phyloP scores from a whole-genome alignment of 2,113 vertebrate genomes.

The Podiceps cristatus region DNA sequence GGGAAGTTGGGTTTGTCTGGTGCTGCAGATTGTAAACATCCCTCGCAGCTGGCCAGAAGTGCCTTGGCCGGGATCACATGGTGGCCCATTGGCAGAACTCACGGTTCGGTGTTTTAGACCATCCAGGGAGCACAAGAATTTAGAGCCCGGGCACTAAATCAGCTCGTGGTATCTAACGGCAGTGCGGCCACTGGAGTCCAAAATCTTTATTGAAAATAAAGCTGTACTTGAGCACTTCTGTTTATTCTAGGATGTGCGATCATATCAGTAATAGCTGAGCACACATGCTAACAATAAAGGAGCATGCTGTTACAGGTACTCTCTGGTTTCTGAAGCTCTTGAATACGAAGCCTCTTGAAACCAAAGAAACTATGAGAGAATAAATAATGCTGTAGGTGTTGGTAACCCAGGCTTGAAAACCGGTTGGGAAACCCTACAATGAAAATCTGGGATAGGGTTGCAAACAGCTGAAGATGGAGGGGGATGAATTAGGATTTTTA shows the following conservation, averaged over 20 bases:
- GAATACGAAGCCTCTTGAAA: neutral
- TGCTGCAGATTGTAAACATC: neutral
- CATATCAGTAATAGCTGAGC: neutral
- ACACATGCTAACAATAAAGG: neutral
- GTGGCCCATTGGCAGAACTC: neutral
- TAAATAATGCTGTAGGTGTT: neutral
- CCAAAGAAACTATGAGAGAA: neutral
- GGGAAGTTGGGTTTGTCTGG: neutral
- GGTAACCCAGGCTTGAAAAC: neutral
- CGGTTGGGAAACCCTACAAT: neutral
- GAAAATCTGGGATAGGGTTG: neutral
- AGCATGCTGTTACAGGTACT: neutral
- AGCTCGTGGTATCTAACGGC: neutral
- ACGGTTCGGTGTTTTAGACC: neutral
- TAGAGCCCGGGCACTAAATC: neutral
- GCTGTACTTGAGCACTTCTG: neutral
- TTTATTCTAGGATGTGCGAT: neutral
- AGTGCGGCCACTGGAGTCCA: neutral
- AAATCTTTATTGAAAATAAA: conserved; percentile 11
- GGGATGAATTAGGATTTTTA: neutral
- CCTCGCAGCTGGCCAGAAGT: neutral
- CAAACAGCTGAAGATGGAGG: neutral
- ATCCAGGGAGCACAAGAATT: neutral
- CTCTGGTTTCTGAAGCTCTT: neutral
- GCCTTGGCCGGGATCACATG: neutral